Evolutionary conservation across 2,888 invertebrate species (phyloP).

Genomic region (Protula sp.): DNA sequence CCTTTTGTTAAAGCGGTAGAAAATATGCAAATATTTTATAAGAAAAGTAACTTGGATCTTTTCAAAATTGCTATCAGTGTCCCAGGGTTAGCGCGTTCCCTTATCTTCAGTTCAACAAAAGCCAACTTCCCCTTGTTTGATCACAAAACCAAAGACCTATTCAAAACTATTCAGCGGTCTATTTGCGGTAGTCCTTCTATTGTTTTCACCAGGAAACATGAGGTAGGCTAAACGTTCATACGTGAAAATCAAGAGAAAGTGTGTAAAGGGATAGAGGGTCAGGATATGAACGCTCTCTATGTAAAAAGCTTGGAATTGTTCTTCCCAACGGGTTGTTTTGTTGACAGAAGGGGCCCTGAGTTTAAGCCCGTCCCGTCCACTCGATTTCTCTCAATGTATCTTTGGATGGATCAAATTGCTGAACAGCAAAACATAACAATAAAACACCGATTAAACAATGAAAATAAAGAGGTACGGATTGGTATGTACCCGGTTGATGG

Average conservation of each 20-base stretch:
- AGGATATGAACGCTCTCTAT: not conserved
- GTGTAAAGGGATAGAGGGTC: not conserved
- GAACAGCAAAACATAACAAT: too few species aligned
- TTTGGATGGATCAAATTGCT: too few species aligned
- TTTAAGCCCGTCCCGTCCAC: not conserved
- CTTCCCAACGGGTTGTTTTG: not conserved
- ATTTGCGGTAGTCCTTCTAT: not conserved
- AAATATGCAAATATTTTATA: slow-evolving; percentile 18
- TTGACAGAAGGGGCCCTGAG: not conserved
- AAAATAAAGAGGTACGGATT: too few species aligned
- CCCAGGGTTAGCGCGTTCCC: slow-evolving; percentile 20
- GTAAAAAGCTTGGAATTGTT: not conserved
- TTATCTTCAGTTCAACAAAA: slow-evolving; percentile 16
- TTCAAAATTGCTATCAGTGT: slow-evolving; percentile 23
- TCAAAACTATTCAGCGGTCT: not conserved
- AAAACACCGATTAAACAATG: too few species aligned
- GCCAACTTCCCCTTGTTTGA: slow-evolving; percentile 22
- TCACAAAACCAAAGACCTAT: slow-evolving; percentile 18
- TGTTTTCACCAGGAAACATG: not conserved
- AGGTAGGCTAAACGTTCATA: not conserved
- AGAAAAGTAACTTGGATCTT: slow-evolving; percentile 19
- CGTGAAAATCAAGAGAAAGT: not conserved
- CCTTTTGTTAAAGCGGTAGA: slow-evolving; percentile 23
- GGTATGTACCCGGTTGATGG: too few species aligned
- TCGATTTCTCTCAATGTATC: not conserved